phyloP scores from a whole-genome alignment of 1,140 invertebrate genomes.

The Belonocnema kinseyi region DNA sequence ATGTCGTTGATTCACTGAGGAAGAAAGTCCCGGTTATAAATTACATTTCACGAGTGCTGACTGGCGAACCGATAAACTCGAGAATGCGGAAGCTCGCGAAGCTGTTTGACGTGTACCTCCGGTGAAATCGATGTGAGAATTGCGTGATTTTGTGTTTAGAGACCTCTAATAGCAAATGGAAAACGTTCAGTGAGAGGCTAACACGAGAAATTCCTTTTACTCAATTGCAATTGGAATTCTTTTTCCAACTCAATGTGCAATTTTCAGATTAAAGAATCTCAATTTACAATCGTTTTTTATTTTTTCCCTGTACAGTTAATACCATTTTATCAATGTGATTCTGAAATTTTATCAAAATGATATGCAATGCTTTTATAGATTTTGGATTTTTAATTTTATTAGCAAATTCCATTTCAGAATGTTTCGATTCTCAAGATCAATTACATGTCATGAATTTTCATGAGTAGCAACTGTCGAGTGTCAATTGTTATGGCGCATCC shows the following conservation, averaged over 20 bases:
- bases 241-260: conserved; percentile 23
- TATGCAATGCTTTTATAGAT: too few relatives aligned
- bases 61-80: conserved; percentile 48
- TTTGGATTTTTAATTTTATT: too few relatives aligned
- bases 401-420: too few relatives aligned
- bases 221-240: conserved; percentile 16
- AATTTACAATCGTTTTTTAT: background rate
- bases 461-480: too few relatives aligned
- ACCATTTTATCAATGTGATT: too few relatives aligned
- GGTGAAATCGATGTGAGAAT: conserved; percentile 59
- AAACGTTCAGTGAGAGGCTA: conserved; percentile 4
- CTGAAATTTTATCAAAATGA: too few relatives aligned
- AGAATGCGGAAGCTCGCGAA: conserved; percentile 51
- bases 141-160: conserved; percentile 55
- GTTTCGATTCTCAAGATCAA: too few relatives aligned
- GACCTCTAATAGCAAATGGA: conserved; percentile 40
- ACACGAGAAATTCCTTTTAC: conserved; percentile 21
- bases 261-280: conserved; percentile 4
- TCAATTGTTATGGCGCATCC: too few relatives aligned
- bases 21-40: conserved; percentile 49
- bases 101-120: conserved; percentile 55
- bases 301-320: background rate
- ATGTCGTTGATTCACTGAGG: conserved; percentile 28
- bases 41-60: conserved; percentile 42
- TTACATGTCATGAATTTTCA: too few relatives aligned